Evolutionary conservation across 2,113 vertebrate species (phyloP), one percentile per base, ranked within the genome.

Genomic region (Dicentrarchus labrax): DNA sequence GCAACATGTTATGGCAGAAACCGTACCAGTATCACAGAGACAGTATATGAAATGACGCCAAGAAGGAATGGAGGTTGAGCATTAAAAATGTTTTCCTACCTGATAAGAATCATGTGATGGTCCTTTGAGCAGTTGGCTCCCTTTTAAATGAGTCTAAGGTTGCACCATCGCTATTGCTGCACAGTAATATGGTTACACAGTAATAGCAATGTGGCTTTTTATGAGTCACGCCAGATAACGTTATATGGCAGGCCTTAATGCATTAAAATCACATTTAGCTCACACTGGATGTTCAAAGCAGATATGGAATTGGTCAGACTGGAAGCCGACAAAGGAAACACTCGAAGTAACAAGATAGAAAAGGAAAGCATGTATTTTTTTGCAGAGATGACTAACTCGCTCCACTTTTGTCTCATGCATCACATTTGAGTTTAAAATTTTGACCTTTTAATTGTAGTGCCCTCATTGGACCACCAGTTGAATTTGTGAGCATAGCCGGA

Each of bases 381-480:
- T 57, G 13, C 30, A 13, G 5, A 38, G 15, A 54, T 54, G 39
- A 72, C 8, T 38, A n/a, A 48, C 68, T 73, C 38, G 30, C 30
- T 30, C 30, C 30, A 45, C 9, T 17, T 51, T 36, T 60, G 12
- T 69, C 24, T 11, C 22, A 69, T 62, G 70, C 38, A 36, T 53
- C 56, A 13, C 57, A 50, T 82, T 70, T 30, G 30, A 30, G 30
- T 30, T 30, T 66, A 13, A 72, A 61, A 65, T 19, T 30, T 38
- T 65, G 68, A 76, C 81, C 65, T 84, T 84, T 64, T 73, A n/a
- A n/a, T 76, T 75, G 13, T 4, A 12, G 24, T 8, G 12, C 15
- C 21, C 10, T 80, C 45, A 17, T 41, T 50, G 53, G 53, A 60
- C 21, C 54, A 62, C 24, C 19, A 22, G 19, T 64, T 82, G 72